Evolutionary conservation across 2,888 invertebrate species (phyloP).

Genomic region (Rhabditoides inermis): DNA sequence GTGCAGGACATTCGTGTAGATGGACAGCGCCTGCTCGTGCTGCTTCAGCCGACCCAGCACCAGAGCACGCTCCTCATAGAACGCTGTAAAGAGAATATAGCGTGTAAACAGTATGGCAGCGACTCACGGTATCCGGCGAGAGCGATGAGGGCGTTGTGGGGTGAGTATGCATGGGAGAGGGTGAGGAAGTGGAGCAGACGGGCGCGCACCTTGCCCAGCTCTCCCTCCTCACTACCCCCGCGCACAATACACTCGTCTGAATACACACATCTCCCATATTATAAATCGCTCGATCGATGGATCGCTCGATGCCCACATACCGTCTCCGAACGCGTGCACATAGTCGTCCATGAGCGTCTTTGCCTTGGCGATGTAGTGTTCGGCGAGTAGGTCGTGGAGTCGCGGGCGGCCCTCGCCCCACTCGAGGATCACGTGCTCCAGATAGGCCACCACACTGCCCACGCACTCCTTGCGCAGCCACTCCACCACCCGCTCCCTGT

Average conservation of each 20-base stretch:
- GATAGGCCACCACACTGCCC: slow-evolving; percentile 74
- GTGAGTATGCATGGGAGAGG: slow-evolving; percentile 33
- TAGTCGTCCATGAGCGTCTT: slow-evolving; percentile 54
- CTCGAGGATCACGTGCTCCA: slow-evolving; percentile 79
- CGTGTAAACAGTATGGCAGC: too few species aligned
- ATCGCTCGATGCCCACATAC: slow-evolving; percentile 21
- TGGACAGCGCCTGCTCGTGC: slow-evolving; percentile 83
- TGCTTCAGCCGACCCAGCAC: slow-evolving; percentile 79
- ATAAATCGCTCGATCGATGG: background rate
- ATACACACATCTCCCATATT: slow-evolving; percentile 1
- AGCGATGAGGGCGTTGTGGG: too few species aligned
- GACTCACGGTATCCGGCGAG: too few species aligned
- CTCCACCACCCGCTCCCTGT: slow-evolving; percentile 77
- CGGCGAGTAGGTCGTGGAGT: slow-evolving; percentile 82
- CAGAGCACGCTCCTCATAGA: slow-evolving; percentile 88
- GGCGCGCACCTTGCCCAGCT: slow-evolving; percentile 60
- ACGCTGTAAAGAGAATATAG: slow-evolving; percentile 54
- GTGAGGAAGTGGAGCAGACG: slow-evolving; percentile 59
- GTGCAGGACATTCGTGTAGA: slow-evolving; percentile 78
- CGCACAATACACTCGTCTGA: slow-evolving; percentile 53
- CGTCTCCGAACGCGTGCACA: slow-evolving; percentile 50
- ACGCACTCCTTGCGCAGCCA: slow-evolving; percentile 73
- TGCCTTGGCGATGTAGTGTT: slow-evolving; percentile 74
- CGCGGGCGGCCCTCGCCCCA: slow-evolving; percentile 78
- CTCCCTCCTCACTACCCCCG: slow-evolving; percentile 56